Evolutionary conservation across 2,888 invertebrate species (phyloP).

Genomic region (Diadegma fenestrale): DNA sequence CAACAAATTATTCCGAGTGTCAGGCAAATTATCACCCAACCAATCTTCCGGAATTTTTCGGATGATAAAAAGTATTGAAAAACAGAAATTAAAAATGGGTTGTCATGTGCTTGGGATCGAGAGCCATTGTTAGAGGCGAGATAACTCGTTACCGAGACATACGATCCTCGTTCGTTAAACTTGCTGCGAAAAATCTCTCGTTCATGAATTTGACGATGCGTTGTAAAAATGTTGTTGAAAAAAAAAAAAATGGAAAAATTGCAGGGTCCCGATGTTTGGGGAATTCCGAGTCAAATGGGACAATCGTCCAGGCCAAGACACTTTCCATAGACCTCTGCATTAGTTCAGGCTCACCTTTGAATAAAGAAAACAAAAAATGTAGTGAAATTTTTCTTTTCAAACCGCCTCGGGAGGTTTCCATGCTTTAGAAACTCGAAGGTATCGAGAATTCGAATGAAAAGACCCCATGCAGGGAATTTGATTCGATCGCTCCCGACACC

Average conservation of each 20-base stretch:
- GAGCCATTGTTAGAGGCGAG: background rate
- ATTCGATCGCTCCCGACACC: slow-evolving; percentile 10
- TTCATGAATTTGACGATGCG: slow-evolving; percentile 18
- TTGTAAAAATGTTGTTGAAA: slow-evolving; percentile 33
- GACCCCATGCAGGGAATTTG: background rate
- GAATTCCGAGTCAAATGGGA: background rate
- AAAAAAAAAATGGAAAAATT: background rate
- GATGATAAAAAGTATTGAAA: background rate
- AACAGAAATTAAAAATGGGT: background rate
- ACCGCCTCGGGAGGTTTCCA: background rate
- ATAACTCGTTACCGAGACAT: slow-evolving; percentile 14
- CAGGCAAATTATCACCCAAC: background rate
- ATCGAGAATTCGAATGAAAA: background rate
- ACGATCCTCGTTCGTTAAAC: background rate
- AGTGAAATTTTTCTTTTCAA: background rate
- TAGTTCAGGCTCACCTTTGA: background rate
- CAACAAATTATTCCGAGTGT: background rate
- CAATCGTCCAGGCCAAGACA: background rate
- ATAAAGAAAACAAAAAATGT: background rate
- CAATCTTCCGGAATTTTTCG: background rate
- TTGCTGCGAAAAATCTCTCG: background rate
- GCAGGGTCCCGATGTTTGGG: background rate
- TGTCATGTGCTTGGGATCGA: slow-evolving; percentile 5
- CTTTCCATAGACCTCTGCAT: background rate
- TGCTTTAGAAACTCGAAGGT: background rate